Conservation (phyloP, 2,797 vertebrate genomes). For the Passerculus sandwichensis region DNA sequence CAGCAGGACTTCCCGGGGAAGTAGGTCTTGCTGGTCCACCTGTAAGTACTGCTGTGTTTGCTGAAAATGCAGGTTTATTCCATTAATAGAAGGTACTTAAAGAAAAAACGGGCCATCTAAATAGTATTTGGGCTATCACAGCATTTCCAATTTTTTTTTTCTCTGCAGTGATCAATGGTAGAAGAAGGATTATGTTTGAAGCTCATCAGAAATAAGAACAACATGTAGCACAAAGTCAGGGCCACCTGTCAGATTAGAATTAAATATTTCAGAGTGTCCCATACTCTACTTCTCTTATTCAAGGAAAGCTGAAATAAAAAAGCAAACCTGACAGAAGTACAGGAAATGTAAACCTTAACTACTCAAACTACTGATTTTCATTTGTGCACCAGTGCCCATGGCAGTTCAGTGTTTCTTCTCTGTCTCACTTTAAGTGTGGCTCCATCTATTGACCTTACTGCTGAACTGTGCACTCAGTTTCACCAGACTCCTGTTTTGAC, state of each 20-base stretch:
- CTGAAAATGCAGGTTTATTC: neutral
- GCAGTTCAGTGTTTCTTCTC: neutral
- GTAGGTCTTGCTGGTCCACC: slow-evolving; percentile 86
- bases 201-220: neutral
- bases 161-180: neutral
- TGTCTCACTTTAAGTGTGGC: neutral
- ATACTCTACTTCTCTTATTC: neutral
- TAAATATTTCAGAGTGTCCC: neutral
- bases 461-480: neutral
- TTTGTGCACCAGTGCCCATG: neutral
- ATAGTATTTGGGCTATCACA: neutral
- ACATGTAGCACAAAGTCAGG: neutral
- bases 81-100: neutral
- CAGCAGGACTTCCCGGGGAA: slow-evolving; percentile 90
- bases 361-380: neutral
- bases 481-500: neutral
- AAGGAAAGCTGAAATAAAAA: neutral
- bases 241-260: neutral
- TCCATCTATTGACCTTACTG: neutral
- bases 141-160: neutral
- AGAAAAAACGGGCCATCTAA: neutral
- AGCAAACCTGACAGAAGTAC: neutral
- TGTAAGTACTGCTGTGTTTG: slow-evolving; percentile 83
- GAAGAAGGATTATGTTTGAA: neutral
- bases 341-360: neutral